Evolutionary conservation across 2,888 invertebrate genomes (phyloP).

Genomic region (Bugulina stolonifera): DNA sequence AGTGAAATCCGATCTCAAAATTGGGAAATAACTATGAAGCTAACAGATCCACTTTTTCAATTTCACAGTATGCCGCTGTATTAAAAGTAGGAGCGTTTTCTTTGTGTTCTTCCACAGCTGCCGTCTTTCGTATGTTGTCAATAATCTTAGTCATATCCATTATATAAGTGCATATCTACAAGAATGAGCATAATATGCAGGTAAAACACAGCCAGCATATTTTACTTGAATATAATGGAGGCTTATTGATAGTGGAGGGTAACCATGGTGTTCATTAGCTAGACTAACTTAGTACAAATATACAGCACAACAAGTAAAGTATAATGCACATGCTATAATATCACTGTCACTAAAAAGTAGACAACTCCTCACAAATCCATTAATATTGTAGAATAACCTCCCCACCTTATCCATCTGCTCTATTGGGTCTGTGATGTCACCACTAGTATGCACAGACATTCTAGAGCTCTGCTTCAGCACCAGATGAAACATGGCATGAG

Average conservation of each 20-base stretch:
- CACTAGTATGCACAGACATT: neutral
- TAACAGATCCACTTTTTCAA: neutral
- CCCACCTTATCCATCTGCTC: slow-evolving; percentile 14
- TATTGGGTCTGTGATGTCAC: slow-evolving; percentile 8
- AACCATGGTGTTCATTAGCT: no score
- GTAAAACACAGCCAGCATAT: no score
- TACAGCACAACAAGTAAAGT: no score
- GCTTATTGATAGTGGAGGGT: no score
- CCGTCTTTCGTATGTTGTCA: neutral
- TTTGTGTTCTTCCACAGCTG: neutral
- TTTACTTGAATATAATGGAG: no score
- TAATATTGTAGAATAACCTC: neutral
- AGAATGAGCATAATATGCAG: neutral
- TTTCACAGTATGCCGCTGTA: neutral
- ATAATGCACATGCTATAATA: no score
- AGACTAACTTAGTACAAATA: no score
- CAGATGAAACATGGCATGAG: slow-evolving; percentile 15
- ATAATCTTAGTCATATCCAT: neutral
- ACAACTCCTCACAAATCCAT: no score
- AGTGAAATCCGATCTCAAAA: no score
- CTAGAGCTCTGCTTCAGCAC: slow-evolving; percentile 5
- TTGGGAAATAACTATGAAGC: no score
- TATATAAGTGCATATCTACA: slow-evolving; percentile 19
- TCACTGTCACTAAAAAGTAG: no score
- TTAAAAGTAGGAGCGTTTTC: neutral